Conservation (phyloP, 2,113 vertebrate genomes). For the Cyrtonyx montezumae region DNA sequence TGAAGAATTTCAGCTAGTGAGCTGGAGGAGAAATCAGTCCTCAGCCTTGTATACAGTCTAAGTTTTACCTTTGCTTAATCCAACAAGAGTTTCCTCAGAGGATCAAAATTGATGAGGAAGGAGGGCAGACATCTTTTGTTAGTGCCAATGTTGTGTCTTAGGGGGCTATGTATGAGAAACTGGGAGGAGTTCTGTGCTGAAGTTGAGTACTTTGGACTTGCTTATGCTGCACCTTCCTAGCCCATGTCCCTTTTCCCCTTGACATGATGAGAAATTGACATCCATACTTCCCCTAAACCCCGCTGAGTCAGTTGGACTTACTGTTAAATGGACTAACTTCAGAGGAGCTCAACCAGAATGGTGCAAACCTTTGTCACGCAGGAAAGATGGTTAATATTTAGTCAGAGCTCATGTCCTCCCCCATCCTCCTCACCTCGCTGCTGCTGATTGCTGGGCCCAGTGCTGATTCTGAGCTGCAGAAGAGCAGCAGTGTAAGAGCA, state of each 20-base stretch:
- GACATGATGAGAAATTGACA: neutral
- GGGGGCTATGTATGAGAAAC: neutral
- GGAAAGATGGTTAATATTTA: neutral
- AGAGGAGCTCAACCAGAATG: neutral
- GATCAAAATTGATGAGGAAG: neutral
- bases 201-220: neutral
- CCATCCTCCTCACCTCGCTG: neutral
- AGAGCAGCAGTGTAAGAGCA: neutral
- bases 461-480: neutral
- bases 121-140: neutral
- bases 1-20: neutral
- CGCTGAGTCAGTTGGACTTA: neutral
- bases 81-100: neutral
- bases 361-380: accelerated
- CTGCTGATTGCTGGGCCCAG: neutral
- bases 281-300: neutral
- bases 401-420: neutral
- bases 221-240: neutral
- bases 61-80: neutral
- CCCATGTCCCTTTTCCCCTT: neutral
- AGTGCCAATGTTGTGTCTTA: neutral
- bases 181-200: neutral
- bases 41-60: neutral
- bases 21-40: neutral
- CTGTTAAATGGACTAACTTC: neutral